These are phyloP conservation scores for Drosophila koepferae DNA, from an alignment of 2,888 invertebrate species.

Conservation along the genomic window DNA sequence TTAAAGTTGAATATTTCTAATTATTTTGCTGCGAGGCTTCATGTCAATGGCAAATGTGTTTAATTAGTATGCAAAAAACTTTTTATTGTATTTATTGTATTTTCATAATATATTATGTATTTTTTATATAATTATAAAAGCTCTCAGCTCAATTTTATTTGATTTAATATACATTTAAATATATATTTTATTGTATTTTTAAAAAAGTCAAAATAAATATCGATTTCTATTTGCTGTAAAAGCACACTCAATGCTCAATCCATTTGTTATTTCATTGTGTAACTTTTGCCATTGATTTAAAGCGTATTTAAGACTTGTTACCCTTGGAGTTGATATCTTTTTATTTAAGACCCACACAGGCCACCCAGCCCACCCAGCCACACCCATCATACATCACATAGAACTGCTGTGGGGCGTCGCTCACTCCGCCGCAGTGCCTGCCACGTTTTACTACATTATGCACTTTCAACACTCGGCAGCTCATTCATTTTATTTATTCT, in stretches of 20 bases:
- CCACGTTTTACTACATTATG: conserved; percentile 67
- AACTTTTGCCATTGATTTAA: conserved; percentile 36
- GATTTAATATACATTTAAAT: neutral
- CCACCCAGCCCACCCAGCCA: too few relatives aligned
- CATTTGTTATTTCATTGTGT: neutral
- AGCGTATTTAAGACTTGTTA: conserved; percentile 42
- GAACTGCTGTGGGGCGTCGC: neutral
- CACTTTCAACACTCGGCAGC: conserved; percentile 73
- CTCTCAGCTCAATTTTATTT: neutral
- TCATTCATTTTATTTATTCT: conserved; percentile 77
- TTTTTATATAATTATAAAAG: too few relatives aligned
- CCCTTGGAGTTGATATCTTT: neutral
- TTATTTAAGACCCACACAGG: neutral
- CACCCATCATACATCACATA: neutral
- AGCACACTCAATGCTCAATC: neutral
- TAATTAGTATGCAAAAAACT: too few relatives aligned
- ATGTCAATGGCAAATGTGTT: too few relatives aligned
- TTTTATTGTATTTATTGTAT: too few relatives aligned
- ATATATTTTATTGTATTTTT: too few relatives aligned
- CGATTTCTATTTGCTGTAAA: neutral
- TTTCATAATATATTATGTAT: too few relatives aligned
- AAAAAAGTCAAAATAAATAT: neutral
- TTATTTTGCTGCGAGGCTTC: too few relatives aligned
- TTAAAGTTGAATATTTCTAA: too few relatives aligned
- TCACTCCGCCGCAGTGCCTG: conserved; percentile 1